These are phyloP conservation scores for Pteropus alecto DNA, from an alignment of 2,113 vertebrate genomes.

Conservation along the genomic window DNA sequence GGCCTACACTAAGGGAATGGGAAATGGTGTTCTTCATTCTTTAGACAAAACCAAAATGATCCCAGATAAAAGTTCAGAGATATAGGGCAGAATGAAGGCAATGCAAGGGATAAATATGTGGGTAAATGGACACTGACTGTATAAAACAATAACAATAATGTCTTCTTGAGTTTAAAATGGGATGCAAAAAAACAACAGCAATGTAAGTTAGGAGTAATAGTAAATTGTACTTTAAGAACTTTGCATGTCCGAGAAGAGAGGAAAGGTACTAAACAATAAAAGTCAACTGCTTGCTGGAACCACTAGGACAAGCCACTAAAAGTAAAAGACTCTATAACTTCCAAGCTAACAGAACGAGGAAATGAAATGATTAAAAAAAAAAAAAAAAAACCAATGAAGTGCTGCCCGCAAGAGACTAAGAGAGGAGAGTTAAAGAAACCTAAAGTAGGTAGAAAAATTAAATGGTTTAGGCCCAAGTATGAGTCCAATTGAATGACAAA, in stretches of 20 bases:
- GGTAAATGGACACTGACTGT: not conserved
- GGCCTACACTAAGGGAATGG: not conserved
- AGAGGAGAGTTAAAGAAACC: not conserved
- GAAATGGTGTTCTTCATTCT: not conserved
- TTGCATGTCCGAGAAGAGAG: not conserved
- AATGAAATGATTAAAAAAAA: not conserved
- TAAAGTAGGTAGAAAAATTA: not conserved
- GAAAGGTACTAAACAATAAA: not conserved
- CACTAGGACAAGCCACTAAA: not conserved
- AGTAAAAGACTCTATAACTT: not conserved
- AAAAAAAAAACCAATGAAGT: no score
- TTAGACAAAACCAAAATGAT: not conserved
- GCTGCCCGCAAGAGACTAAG: no score
- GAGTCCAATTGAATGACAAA: not conserved
- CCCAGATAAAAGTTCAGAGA: not conserved
- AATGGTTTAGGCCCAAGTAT: not conserved
- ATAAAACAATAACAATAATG: not conserved
- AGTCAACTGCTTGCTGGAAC: not conserved
- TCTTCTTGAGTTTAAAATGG: not conserved
- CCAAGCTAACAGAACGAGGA: not conserved
- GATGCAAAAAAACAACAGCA: not conserved
- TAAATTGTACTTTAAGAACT: not conserved
- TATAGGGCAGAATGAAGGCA: not conserved
- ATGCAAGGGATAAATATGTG: no score
- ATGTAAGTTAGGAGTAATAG: not conserved